Conservation (phyloP, 2,113 vertebrate species). For the Nipponia nippon region DNA sequence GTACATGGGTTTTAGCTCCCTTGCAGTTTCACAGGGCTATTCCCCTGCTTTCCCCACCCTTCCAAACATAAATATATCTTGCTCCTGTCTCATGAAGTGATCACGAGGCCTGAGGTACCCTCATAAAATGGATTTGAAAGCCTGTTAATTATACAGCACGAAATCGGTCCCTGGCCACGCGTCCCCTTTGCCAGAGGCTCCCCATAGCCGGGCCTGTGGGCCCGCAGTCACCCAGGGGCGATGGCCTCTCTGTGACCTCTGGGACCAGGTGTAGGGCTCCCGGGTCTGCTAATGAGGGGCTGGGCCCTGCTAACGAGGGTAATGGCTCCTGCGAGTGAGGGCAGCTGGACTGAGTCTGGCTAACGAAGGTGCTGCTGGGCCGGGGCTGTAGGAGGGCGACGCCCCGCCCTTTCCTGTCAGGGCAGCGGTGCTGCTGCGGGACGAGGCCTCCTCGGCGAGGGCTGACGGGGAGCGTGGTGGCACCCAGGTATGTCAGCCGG, state of each 20-base stretch:
- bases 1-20: background rate
- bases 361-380: background rate
- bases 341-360: background rate
- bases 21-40: background rate
- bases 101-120: background rate
- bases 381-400: fast-evolving
- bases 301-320: background rate
- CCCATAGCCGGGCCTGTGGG: background rate
- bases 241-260: background rate
- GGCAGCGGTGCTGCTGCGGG: background rate
- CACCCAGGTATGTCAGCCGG: background rate
- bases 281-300: background rate
- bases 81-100: background rate
- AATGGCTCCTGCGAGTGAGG: background rate
- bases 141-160: background rate
- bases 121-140: background rate
- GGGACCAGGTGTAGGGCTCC: background rate
- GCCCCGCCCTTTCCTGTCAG: fast-evolving
- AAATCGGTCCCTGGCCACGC: background rate
- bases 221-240: fast-evolving
- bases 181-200: background rate
- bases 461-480: fast-evolving
- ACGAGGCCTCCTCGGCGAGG: fast-evolving
- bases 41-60: background rate
- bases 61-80: background rate